A percentile compares a stretch with the other conserved stretches of the same genome.
Conservation (phyloP, 2,797 vertebrate genomes). For the Diglossa cyanea region DNA sequence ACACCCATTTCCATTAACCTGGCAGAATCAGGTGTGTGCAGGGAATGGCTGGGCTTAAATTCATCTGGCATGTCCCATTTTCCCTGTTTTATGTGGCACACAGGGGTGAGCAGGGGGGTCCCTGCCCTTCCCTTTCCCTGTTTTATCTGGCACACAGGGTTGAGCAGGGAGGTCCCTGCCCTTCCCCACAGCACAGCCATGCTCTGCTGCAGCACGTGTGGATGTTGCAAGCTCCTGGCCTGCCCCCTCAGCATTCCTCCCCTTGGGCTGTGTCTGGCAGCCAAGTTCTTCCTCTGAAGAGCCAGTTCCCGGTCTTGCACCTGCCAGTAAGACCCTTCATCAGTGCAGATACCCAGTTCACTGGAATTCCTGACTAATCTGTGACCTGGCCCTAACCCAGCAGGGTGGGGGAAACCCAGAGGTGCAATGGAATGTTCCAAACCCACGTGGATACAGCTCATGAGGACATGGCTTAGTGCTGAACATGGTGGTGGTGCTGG, state of each 20-base stretch:
- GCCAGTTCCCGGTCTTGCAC: neutral
- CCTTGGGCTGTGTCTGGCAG: neutral
- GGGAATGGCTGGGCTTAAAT: conserved; percentile 68
- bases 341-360: neutral
- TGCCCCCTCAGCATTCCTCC: neutral
- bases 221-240: neutral
- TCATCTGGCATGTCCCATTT: conserved; percentile 49
- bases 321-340: neutral
- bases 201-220: neutral
- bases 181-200: conserved; percentile 11
- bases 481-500: neutral
- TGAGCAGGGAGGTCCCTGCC: conserved; percentile 53
- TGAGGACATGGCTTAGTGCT: neutral
- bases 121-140: neutral
- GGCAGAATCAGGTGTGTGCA: neutral
- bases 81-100: neutral
- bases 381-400: neutral
- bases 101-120: conserved; percentile 49
- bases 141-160: conserved; percentile 44
- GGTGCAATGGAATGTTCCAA: neutral
- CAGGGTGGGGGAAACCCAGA: neutral
- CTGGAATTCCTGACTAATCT: neutral
- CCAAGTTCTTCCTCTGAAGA: neutral
- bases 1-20: neutral
- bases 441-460: fast-evolving